Evolutionary conservation across 1,140 invertebrate genomes (phyloP).

Genomic region (Portunus trituberculatus): DNA sequence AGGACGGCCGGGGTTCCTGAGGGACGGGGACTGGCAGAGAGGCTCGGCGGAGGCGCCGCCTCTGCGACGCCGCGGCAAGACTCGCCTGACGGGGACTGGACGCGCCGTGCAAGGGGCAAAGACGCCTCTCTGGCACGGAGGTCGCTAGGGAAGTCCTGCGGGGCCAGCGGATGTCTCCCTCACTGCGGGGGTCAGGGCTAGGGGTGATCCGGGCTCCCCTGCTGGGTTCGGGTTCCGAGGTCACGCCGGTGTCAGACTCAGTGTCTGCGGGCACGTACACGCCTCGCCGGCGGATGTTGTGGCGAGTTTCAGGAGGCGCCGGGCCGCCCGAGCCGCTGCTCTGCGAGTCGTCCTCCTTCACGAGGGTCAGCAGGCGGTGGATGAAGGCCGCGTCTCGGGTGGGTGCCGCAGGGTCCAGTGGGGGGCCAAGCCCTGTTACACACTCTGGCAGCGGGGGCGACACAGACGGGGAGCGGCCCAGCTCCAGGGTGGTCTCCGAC

Average conservation of each 20-base stretch:
- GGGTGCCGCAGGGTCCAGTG: background rate
- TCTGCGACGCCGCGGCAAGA: slow-evolving; percentile 44
- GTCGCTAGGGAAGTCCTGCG: background rate
- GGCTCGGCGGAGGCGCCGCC: slow-evolving; percentile 61
- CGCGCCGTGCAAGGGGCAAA: slow-evolving; percentile 63
- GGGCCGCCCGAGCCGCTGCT: background rate
- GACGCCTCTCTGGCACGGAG: background rate
- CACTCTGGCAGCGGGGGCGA: slow-evolving; percentile 35
- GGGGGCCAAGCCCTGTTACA: background rate
- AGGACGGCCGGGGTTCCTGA: slow-evolving; percentile 54
- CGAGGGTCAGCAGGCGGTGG: slow-evolving; percentile 48
- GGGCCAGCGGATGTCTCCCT: background rate
- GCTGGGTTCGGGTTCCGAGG: slow-evolving; percentile 50
- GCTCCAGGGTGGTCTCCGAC: slow-evolving; percentile 49
- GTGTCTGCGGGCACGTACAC: slow-evolving; percentile 63
- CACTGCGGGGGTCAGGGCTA: slow-evolving; percentile 3
- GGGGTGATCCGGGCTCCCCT: slow-evolving; percentile 26
- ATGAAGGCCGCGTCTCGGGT: slow-evolving; percentile 52
- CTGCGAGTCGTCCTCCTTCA: slow-evolving; percentile 53
- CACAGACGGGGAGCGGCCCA: slow-evolving; percentile 54
- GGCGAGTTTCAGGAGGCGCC: background rate
- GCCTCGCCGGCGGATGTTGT: slow-evolving; percentile 59
- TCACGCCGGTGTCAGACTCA: slow-evolving; percentile 65
- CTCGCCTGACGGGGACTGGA: slow-evolving; percentile 54
- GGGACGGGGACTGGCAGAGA: slow-evolving; percentile 59